Evolutionary conservation across 2,797 vertebrate species (phyloP).

Genomic region (Mastacembelus armatus): DNA sequence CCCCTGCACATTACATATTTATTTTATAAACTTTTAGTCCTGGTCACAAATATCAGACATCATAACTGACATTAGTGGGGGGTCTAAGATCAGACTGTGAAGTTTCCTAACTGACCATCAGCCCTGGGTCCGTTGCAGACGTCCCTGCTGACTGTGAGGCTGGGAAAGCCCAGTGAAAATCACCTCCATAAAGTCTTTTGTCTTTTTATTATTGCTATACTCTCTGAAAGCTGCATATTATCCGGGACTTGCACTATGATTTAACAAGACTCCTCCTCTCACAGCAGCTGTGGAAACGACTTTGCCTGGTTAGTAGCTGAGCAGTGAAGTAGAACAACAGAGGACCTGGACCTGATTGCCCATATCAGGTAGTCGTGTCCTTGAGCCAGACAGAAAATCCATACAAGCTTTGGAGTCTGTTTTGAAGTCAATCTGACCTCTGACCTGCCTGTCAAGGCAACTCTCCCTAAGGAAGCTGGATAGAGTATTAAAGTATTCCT

Average conservation of each 20-base stretch:
- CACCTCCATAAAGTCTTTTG: no score
- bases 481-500: conserved; percentile 12
- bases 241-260: conserved; percentile 7
- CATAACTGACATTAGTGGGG: no score
- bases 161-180: no score
- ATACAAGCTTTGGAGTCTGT: conserved; percentile 6
- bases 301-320: not conserved
- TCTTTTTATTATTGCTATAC: not conserved
- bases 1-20: no score
- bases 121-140: no score
- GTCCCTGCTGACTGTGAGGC: no score
- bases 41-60: no score
- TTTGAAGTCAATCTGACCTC: conserved; percentile 28
- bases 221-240: conserved; percentile 15
- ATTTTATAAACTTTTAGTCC: no score
- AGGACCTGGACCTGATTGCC: not conserved
- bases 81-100: no score
- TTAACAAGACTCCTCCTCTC: conserved; percentile 26
- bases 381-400: conserved; percentile 33
- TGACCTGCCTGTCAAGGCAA: conserved; percentile 15
- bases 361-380: not conserved
- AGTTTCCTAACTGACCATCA: no score
- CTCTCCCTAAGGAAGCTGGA: not conserved
- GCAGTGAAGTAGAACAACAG: not conserved
- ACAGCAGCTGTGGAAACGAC: conserved; percentile 39